Evolutionary conservation across 2,113 vertebrate species (phyloP), one percentile per base, ranked within the genome.

Genomic region (Pithys albifrons): DNA sequence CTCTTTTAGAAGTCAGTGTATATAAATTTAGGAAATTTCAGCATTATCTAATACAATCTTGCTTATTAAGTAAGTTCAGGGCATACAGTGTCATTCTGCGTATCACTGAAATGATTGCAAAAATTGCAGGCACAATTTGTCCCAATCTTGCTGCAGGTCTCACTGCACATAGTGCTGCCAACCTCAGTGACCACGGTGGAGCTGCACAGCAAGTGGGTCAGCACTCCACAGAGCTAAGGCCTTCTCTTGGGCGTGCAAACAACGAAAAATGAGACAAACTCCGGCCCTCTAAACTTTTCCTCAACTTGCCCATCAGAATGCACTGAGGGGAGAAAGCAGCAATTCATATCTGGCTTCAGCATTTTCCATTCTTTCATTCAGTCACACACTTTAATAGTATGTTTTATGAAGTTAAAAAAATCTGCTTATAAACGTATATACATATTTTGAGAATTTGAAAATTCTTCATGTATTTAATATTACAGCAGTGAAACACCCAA

Each of bases 141-240:
- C 58, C 62, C 27, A 17, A 28, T 51, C 20, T 43, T 67, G n/a
- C 67, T 11, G 18, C 4, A 6, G n/a, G 31, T 43, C 48, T 72
- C 27, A 37, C 19, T 62, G 54, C 27, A 24, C 18, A 37, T 54
- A 16, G 41, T 70, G 48, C n/a, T 51, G 64, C 48, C 43, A 75
- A 37, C 57, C 67, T 19, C 14, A 17, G 9, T 0, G 0, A 16
- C 29, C 3, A 2, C 1, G 1, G 37, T 24, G 67, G 35, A 75
- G 45, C 22, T 57, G 27, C 35, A 61, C 14, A 58, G 35, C 39
- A 51, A 28, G 33, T 25, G n/a, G 27, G 46, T 67, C 2, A 57
- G 29, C n/a, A 49, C 14, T 48, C 67, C 43, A 62, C 46, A 58
- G 39, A 87, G 19, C 41, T 61, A 62, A 76, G 46, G 27, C 16